Conservation (phyloP, 2,797 vertebrate genomes). For the Coilia nasus region DNA sequence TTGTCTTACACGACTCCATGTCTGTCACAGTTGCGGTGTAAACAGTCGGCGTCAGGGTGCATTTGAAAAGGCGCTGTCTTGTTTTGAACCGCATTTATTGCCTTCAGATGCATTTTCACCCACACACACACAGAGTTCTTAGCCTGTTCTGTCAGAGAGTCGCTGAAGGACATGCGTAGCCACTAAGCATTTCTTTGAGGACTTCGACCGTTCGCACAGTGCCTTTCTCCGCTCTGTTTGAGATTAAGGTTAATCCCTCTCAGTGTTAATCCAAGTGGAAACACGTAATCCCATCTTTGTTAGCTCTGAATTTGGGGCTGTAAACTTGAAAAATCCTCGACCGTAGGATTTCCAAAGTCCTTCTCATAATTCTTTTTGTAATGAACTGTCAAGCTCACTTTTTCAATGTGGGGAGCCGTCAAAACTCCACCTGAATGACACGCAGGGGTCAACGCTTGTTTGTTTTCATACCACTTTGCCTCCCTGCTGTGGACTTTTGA, state of each 20-base stretch:
- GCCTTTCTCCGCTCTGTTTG: constrained; percentile 2
- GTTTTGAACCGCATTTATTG: background rate
- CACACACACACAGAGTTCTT: background rate
- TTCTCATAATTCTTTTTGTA: constrained; percentile 5
- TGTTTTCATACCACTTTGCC: background rate
- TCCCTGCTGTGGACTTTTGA: background rate
- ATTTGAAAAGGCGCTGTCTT: background rate
- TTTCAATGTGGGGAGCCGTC: background rate
- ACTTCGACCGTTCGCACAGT: no score
- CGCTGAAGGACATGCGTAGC: background rate
- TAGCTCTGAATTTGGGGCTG: constrained; percentile 34
- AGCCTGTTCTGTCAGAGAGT: background rate
- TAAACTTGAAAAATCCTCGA: constrained; percentile 20
- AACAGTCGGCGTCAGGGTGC: background rate
- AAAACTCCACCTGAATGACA: constrained; percentile 2
- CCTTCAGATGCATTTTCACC: background rate
- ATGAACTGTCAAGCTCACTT: background rate
- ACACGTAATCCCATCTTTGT: constrained; percentile 33
- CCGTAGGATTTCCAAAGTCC: background rate
- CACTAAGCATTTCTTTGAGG: background rate
- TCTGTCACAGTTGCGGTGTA: background rate
- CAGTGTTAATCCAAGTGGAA: constrained; percentile 40
- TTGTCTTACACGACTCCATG: background rate
- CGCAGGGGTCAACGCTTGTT: background rate
- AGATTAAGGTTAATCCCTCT: constrained; percentile 22